phyloP scores from a whole-genome alignment of 1,140 invertebrate species.

The Lordiphosa mommai region DNA sequence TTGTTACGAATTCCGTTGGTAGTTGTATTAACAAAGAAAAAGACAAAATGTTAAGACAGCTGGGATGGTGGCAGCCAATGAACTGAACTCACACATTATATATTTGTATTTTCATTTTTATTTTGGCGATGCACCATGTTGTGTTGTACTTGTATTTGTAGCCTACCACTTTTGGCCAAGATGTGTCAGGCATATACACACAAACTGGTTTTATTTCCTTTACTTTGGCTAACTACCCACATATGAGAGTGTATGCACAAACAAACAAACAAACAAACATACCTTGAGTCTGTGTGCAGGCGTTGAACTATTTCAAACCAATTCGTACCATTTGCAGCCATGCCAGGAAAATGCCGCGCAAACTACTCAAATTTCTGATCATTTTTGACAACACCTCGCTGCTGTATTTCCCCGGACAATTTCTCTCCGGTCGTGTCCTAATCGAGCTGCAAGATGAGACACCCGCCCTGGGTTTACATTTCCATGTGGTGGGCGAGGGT shows the following conservation, averaged over 20 bases:
- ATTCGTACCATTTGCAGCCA: not conserved
- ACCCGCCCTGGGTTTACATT: constrained; percentile 92
- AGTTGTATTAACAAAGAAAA: constrained; percentile 1
- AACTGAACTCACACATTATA: constrained; percentile 4
- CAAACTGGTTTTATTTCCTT: constrained; percentile 43
- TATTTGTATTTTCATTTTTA: not conserved
- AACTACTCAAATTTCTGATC: constrained; percentile 95
- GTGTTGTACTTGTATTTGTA: not conserved
- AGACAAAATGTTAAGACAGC: not conserved
- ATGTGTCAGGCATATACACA: constrained; percentile 19
- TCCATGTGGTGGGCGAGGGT: constrained; percentile 96
- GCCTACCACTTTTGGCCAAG: constrained; percentile 6
- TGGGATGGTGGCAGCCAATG: not conserved
- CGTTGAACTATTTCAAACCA: not conserved
- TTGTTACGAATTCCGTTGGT: not conserved
- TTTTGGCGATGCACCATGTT: constrained; percentile 5
- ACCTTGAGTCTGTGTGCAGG: not conserved
- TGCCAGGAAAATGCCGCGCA: constrained; percentile 85
- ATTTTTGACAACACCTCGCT: constrained; percentile 96
- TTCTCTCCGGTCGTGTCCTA: constrained; percentile 93
- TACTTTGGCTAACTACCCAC: constrained; percentile 28
- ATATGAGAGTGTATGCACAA: constrained; percentile 8
- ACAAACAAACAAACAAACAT: not conserved
- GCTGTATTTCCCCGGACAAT: constrained; percentile 95
- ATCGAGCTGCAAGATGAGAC: constrained; percentile 96